phyloP scores from a whole-genome alignment of 2,888 invertebrate species.

The Tiphia femorata region DNA sequence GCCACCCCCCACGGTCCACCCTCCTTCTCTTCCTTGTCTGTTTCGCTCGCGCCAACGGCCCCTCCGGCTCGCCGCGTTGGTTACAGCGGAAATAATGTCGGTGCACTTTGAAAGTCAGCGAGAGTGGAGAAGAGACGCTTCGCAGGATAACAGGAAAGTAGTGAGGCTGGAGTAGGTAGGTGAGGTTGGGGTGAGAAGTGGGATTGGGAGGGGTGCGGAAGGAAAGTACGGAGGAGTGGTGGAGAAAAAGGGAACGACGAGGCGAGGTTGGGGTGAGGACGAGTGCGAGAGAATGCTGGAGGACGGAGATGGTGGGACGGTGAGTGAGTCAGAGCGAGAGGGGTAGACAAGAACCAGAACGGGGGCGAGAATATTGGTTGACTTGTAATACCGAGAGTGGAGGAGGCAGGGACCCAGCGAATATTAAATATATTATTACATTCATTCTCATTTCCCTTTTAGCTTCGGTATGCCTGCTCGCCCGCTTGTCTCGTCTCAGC shows the following conservation, averaged over 20 bases:
- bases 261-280: conserved; percentile 11
- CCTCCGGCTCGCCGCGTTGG: conserved; percentile 30
- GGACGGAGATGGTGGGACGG: conserved; percentile 4
- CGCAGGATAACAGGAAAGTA: conserved; percentile 20
- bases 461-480: conserved; percentile 46
- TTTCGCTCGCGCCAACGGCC: conserved; percentile 1
- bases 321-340: conserved; percentile 11
- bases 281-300: conserved; percentile 1
- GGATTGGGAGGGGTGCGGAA: conserved; percentile 9
- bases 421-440: conserved; percentile 69
- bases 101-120: conserved; percentile 51
- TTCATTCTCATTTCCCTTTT: conserved; percentile 67
- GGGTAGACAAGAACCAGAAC: conserved; percentile 28
- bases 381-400: conserved; percentile 65
- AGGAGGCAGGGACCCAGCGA: conserved; percentile 61
- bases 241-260: no score
- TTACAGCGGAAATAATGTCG: conserved; percentile 61
- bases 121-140: conserved; percentile 18
- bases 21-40: conserved; percentile 7
- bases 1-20: conserved; percentile 22
- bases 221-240: conserved; percentile 24
- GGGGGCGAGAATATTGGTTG: conserved; percentile 66
- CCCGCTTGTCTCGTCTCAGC: conserved; percentile 36
- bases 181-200: not conserved
- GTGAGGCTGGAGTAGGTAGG: not conserved